phyloP scores from a whole-genome alignment of 2,888 invertebrate species.

The Patella caerulea region DNA sequence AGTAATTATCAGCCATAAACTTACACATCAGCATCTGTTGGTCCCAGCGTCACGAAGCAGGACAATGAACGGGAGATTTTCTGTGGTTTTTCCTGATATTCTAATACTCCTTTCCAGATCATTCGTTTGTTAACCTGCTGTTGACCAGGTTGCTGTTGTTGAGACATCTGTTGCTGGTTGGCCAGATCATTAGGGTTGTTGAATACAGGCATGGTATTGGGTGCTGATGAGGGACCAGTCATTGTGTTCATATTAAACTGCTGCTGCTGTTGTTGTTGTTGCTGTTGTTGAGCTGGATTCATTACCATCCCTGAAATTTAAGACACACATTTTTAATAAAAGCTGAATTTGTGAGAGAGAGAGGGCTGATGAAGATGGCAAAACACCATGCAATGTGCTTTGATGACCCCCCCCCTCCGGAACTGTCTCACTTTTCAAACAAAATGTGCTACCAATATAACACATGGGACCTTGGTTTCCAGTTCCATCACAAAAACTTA shows the following conservation, averaged over 20 bases:
- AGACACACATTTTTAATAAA: too few species aligned
- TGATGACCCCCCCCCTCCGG: too few species aligned
- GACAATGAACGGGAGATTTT: conserved; percentile 77
- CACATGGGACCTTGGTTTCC: too few species aligned
- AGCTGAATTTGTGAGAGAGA: too few species aligned
- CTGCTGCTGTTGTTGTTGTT: neutral
- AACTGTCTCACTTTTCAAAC: too few species aligned
- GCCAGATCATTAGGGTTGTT: conserved; percentile 17
- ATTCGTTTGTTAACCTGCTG: conserved; percentile 45
- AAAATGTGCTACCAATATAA: too few species aligned
- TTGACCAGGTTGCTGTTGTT: conserved; percentile 27
- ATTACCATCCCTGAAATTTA: too few species aligned
- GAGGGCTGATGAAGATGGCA: too few species aligned
- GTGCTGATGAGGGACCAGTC: conserved; percentile 12
- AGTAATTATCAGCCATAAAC: conserved; percentile 53
- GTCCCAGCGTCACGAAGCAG: conserved; percentile 79
- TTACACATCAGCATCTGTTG: conserved; percentile 89
- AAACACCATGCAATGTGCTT: too few species aligned
- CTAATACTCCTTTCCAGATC: conserved; percentile 74
- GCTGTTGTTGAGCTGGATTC: neutral
- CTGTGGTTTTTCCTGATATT: conserved; percentile 90
- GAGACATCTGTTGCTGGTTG: conserved; percentile 1
- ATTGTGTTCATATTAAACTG: neutral
- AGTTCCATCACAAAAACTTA: too few species aligned
- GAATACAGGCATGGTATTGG: conserved; percentile 18